Conservation (phyloP, 2,113 vertebrate genomes). For the Pleuronectes platessa region DNA sequence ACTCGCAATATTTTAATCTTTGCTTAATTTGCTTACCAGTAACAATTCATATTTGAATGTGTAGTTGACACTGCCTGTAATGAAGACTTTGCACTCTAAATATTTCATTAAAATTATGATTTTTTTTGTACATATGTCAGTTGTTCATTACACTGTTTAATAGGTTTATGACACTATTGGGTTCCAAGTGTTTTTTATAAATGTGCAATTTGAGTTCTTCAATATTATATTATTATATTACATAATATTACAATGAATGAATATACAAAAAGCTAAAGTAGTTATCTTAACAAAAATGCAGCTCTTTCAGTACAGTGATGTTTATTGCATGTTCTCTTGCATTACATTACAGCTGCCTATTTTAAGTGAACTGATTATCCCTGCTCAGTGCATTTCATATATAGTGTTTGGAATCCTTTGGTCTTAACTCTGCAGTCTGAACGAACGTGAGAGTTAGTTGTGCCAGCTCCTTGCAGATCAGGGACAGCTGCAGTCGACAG, state of each 20-base stretch:
- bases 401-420: background rate
- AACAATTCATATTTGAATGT: background rate
- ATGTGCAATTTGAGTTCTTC: too few relatives aligned
- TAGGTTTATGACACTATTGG: too few relatives aligned
- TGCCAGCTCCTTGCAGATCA: constrained; percentile 43
- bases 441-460: constrained; percentile 34
- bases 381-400: constrained; percentile 1
- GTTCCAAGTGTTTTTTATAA: too few relatives aligned
- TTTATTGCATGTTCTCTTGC: background rate
- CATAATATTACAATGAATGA: background rate
- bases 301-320: background rate
- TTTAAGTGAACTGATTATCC: background rate
- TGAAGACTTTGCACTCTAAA: too few relatives aligned
- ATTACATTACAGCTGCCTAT: background rate
- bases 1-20: background rate
- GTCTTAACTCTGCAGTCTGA: constrained; percentile 9
- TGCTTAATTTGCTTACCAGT: background rate
- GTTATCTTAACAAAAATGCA: background rate
- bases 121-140: background rate
- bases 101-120: background rate
- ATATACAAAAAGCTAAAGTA: too few relatives aligned
- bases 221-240: background rate
- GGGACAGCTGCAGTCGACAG: constrained; percentile 66
- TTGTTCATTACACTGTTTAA: background rate
- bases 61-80: background rate